These are phyloP conservation scores for Argopecten irradians DNA, from an alignment of 1,140 invertebrate species.

Conservation along the genomic window DNA sequence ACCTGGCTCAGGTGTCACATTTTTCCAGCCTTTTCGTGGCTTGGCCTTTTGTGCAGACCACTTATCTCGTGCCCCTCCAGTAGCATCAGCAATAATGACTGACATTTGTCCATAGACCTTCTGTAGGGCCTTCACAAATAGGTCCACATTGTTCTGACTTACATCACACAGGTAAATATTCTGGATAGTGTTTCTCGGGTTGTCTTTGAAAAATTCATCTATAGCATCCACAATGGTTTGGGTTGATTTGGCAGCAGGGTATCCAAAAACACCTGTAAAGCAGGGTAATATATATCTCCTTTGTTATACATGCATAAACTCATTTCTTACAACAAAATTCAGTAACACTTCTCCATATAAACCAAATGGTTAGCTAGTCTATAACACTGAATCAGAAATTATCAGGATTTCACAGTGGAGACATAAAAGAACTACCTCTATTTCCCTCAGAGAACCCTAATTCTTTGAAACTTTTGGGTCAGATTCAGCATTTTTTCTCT, in stretches of 20 bases:
- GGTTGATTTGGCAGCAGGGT: conserved; percentile 53
- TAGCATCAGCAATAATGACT: not conserved
- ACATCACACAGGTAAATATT: conserved; percentile 53
- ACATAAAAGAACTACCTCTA: too few relatives aligned
- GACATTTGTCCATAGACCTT: not conserved
- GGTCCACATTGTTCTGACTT: conserved; percentile 34
- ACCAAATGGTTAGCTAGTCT: too few relatives aligned
- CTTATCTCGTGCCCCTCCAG: not conserved
- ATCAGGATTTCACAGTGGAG: too few relatives aligned
- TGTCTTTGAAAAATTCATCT: conserved; percentile 37
- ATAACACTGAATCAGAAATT: too few relatives aligned
- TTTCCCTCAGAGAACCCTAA: too few relatives aligned
- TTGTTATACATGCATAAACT: too few relatives aligned
- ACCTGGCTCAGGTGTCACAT: not conserved
- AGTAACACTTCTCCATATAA: too few relatives aligned
- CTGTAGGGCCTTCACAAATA: conserved; percentile 45
- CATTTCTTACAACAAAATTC: too few relatives aligned
- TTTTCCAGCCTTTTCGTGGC: not conserved
- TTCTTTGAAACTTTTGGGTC: too few relatives aligned
- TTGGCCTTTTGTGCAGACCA: not conserved
- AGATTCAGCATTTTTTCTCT: too few relatives aligned
- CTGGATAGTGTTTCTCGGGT: conserved; percentile 21
- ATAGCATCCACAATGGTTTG: conserved; percentile 42
- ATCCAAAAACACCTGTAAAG: conserved; percentile 65
- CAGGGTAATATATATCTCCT: too few relatives aligned